A percentile compares a stretch with the other conserved stretches of the same genome.
phyloP scores from a whole-genome alignment of 2,888 invertebrate species.

The Plagodis dolabraria region DNA sequence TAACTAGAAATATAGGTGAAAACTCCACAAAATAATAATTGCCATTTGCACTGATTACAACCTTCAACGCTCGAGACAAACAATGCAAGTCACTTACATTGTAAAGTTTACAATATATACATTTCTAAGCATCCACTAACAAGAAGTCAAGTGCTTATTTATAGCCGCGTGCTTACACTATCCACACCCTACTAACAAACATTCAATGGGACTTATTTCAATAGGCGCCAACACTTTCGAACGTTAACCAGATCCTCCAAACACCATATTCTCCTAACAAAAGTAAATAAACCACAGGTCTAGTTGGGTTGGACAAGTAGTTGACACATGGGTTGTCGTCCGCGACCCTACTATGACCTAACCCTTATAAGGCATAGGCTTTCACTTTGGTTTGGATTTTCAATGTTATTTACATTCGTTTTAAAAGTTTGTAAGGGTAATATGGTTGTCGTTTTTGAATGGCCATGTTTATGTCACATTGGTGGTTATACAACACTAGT shows the following conservation, averaged over 20 bases:
- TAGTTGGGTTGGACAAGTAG: conserved; percentile 28
- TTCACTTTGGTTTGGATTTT: conserved; percentile 44
- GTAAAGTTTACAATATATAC: conserved; percentile 10
- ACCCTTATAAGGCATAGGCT: conserved; percentile 45
- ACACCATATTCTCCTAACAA: conserved; percentile 17
- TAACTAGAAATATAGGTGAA: no score
- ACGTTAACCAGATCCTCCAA: conserved; percentile 25
- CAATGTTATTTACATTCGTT: conserved; percentile 29
- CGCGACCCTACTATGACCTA: conserved; percentile 43
- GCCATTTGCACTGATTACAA: no score
- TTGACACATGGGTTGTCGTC: conserved; percentile 41
- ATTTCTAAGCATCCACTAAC: conserved; percentile 12
- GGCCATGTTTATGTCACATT: conserved; percentile 5
- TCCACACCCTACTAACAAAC: conserved; percentile 28
- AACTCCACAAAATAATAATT: no score
- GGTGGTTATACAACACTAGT: neutral
- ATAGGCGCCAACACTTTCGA: conserved; percentile 37
- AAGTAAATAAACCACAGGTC: conserved; percentile 34
- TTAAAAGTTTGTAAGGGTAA: conserved; percentile 11
- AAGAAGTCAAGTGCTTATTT: conserved; percentile 20
- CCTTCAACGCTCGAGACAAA: neutral
- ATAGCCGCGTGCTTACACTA: conserved; percentile 12
- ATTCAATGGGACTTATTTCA: conserved; percentile 44
- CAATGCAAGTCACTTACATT: neutral
- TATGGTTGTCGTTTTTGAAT: conserved; percentile 17